Base-by-base conservation (phyloP, 2,113 vertebrate species). In the Astur gentilis region DNA sequence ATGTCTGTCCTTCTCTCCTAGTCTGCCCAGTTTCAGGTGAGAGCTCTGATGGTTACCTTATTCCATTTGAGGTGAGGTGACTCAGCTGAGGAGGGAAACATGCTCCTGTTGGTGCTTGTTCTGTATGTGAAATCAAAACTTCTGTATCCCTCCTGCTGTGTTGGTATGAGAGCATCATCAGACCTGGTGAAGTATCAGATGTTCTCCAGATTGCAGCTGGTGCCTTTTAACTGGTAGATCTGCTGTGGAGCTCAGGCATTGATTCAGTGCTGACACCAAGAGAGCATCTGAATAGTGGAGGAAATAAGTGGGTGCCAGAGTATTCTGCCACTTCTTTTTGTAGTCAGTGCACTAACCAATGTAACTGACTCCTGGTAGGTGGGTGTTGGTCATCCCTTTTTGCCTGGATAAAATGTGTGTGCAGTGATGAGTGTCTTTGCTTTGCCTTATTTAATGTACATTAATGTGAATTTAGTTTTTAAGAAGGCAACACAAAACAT, bases 321-420 rank as follows among this genome's bases (percentile, higher is more conserved):
- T 27, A 0, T 61, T 76, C 60, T 73, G 40, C 36, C 25, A 12
- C 40, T 44, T 73, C 10, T 32, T 34, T 38, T 22, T 32, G 36
- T 64, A 26, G 36, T 34, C 2, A 3, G 26, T 34, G 36, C 52
- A 0, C 4, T 75, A 16, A 62, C 29, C 36, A 21, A 0, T 1
- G 3, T 22, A 5, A 21, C 36, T 10, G 25, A 19, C 18, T 45
- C 14, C 40, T n/a, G 16, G 26, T 38, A 23, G 5, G 32, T 36
- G 55, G 5, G 13, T 34, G 26, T 5, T 34, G 32, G 9, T 16
- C 11, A 2, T 55, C 50, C 38, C n/a, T 62, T 16, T 57, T 42
- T n/a, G 45, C 40, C 45, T 11, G 64, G 34, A 16, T 73, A 4
- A 36, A 69, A 62, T 40, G 14, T 19, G 23, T 13, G 23, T 29